A percentile compares a stretch with the other conserved stretches of the same genome.
These are phyloP conservation scores for Schizopygopsis pylzovi DNA, from an alignment of 2,797 vertebrate genomes.

Conservation along the genomic window DNA sequence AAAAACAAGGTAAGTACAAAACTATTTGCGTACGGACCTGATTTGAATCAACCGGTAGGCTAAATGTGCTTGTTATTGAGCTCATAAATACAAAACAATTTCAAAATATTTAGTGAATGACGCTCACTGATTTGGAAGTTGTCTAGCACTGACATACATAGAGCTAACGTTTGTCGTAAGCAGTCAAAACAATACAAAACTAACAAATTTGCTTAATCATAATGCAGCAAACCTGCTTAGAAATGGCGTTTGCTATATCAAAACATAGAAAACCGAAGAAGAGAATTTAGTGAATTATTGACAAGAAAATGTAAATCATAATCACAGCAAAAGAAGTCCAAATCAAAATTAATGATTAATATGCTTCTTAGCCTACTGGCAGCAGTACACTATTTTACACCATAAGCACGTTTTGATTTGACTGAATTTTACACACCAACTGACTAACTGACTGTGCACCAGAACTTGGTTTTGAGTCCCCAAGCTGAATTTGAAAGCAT, in stretches of 20 bases:
- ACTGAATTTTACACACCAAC: not conserved
- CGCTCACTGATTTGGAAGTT: not conserved
- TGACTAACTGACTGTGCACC: not conserved
- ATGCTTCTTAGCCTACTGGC: not conserved
- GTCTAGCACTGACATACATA: not conserved
- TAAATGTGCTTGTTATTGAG: not conserved
- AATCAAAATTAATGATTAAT: not conserved
- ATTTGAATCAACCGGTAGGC: not conserved
- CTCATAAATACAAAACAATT: not conserved
- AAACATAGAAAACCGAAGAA: not conserved
- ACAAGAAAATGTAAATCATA: not conserved
- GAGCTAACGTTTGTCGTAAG: not conserved
- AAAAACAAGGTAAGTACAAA: not conserved
- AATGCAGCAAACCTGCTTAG: not conserved
- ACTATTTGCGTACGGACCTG: not conserved
- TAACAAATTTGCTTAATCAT: not conserved
- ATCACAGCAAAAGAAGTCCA: not conserved
- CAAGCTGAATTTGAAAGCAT: conserved; percentile 27
- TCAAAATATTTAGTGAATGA: not conserved
- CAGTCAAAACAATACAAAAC: not conserved
- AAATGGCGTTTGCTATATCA: not conserved
- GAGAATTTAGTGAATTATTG: not conserved
- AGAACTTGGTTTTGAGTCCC: not conserved
- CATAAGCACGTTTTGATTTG: not conserved
- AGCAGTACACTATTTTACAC: not conserved